These are phyloP conservation scores for Drosophila guanche DNA, from an alignment of 1,140 invertebrate species.

Conservation along the genomic window DNA sequence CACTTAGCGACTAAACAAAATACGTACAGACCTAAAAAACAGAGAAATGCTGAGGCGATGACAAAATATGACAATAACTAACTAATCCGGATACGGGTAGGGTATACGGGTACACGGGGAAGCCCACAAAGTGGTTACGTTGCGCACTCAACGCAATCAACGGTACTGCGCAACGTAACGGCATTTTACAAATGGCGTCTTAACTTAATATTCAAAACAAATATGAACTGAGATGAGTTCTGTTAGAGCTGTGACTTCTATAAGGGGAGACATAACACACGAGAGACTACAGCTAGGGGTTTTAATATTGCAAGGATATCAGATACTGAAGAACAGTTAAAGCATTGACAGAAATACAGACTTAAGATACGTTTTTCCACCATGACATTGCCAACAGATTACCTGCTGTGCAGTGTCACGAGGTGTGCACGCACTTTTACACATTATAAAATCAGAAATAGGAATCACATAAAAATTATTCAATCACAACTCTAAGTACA, in stretches of 20 bases:
- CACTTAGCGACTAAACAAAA: constrained; percentile 73
- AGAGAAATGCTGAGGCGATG: constrained; percentile 62
- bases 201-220: constrained; percentile 37
- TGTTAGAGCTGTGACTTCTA: too few relatives aligned
- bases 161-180: constrained; percentile 69
- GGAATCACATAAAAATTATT: not conserved
- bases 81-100: constrained; percentile 13
- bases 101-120: constrained; percentile 25
- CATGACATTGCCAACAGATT: too few relatives aligned
- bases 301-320: too few relatives aligned
- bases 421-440: too few relatives aligned
- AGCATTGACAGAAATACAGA: too few relatives aligned
- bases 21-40: constrained; percentile 58
- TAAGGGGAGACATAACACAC: too few relatives aligned
- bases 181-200: constrained; percentile 75
- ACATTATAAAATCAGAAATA: not conserved
- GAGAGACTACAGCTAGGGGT: too few relatives aligned
- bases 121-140: constrained; percentile 64
- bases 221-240: constrained; percentile 36
- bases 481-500: constrained; percentile 36
- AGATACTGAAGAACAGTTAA: too few relatives aligned
- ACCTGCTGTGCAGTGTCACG: too few relatives aligned
- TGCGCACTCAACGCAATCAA: constrained; percentile 35
- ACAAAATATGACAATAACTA: constrained; percentile 26
- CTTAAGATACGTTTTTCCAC: too few relatives aligned